Evolutionary conservation across 37 sponge, comb jelly and placozoan genomes (phyloP), one percentile per base, ranked within the genome.

Genomic region (Chondrilla cf. caribensis): DNA sequence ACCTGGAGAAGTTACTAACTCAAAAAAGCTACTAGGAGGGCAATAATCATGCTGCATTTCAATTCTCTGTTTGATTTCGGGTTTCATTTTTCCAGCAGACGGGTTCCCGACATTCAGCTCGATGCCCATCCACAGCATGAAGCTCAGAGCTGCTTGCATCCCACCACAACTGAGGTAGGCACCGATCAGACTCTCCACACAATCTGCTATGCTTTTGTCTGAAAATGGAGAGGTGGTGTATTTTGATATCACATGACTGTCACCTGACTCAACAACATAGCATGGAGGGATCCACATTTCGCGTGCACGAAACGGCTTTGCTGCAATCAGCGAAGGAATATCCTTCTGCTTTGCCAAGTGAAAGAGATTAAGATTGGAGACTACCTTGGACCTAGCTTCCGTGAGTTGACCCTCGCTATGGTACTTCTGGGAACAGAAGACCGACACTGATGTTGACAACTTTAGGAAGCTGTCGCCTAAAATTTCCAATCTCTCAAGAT

Each of bases 391-490:
- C 19, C 97, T 78, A 11, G 85, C 80, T 26, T 17, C 33, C 7
- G 90, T 84, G 25, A 99, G 93, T 58, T 83, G 85, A 1, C 97
- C 93, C 66, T 94, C 97, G 39, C 89, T 86, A 22, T 81, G 78
- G 79, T 58, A 64, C 7, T 82, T 44, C 22, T 82, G 86, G 3
- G 83, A 77, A 55, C 71, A 82, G 81, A 58, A 94, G 38, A 92
- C 86, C 59, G 73, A 82, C 1, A 87, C 78, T 28, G 91, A 81
- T 9, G 91, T 89, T 2, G 89, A 54, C 25, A 96, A 76, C 84
- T 99, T 99, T 8, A 99, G 83, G 80, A 96, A 93, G 17, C 93
- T 84, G 66, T 99, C 99, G 2, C 99, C 99, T 25, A 99, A 84
- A 9, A 86, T 81, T 62, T 99, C 99, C 58, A 93, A 86, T 55